A percentile compares a stretch with the other conserved stretches of the same genome.
Evolutionary conservation across 2,113 vertebrate species (phyloP).

Genomic region (Ictidomys tridecemlineatus): DNA sequence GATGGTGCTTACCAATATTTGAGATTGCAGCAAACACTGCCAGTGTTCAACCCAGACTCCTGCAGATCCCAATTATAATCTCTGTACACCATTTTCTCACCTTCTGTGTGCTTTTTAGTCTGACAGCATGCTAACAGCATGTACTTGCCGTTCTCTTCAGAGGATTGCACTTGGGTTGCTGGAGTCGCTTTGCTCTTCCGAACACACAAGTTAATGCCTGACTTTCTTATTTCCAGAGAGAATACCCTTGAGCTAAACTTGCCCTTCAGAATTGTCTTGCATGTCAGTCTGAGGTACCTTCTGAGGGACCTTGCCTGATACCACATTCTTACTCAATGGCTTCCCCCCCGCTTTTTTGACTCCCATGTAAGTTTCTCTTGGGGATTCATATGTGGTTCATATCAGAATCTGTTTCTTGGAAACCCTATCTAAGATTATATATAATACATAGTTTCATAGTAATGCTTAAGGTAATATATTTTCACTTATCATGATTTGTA

Average conservation of each 20-base stretch:
- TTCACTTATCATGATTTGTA: neutral
- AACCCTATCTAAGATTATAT: neutral
- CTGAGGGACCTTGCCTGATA: neutral
- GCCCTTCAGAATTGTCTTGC: neutral
- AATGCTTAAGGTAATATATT: neutral
- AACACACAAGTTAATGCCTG: neutral
- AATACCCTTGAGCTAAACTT: neutral
- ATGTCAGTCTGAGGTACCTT: neutral
- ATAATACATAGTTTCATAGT: neutral
- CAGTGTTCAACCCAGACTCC: neutral
- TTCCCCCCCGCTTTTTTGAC: neutral
- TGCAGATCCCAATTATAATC: neutral
- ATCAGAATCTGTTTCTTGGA: conserved; percentile 12
- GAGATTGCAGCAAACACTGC: neutral
- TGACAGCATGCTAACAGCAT: neutral
- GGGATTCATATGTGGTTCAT: neutral
- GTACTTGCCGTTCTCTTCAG: neutral
- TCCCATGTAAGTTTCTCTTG: neutral
- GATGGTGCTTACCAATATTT: neutral
- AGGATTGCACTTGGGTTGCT: neutral
- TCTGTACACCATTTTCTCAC: no score
- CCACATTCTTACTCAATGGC: neutral
- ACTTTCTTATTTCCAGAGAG: neutral
- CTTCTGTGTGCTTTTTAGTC: neutral
- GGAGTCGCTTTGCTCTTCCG: neutral